Evolutionary conservation across 23 tunicate species (phyloP), one percentile per base, ranked within the genome.

Genomic region (Oikopleura dioica): DNA sequence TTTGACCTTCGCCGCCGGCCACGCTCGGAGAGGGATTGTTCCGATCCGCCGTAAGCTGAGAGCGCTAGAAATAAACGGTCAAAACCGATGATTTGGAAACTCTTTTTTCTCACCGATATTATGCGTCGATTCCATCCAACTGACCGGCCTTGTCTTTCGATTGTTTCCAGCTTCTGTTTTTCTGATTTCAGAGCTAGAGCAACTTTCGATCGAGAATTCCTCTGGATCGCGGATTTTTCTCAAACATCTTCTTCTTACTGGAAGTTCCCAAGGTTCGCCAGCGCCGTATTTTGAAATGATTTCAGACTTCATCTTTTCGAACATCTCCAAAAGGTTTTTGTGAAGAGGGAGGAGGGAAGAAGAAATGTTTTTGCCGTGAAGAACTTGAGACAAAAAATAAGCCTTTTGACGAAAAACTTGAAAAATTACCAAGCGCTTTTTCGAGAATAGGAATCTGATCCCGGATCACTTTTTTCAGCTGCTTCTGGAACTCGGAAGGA

Each of bases 91-190:
- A 31, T 63, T 23, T 63, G 16, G 33, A 23, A 63, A 28, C 72
- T 63, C n/a, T n/a, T n/a, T n/a, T n/a, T n/a, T n/a, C n/a, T n/a
- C n/a, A n/a, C n/a, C n/a, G n/a, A n/a, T n/a, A n/a, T n/a, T n/a
- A n/a, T n/a, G n/a, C n/a, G n/a, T n/a, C n/a, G n/a, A n/a, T 28
- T 63, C 72, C 72, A 63, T 63, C 72, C 72, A 63, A 28, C 72
- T 63, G 4, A 28, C 72, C 33, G 72, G 72, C 5, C 72, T 23
- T 2, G 33, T 31, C 33, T 31, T 23, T 5, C 72, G 72, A 31
- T 63, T 63, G 21, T 9, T 21, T 9, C 55, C 55, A 21, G 21
- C 55, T 44, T 44, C 21, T 28, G 29, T 21, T 24, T 4, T 4
- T 24, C 72, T 23, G 5, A 63, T 63, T 16, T 63, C 72, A 24